These are phyloP conservation scores for Aphis gossypii DNA, from an alignment of 1,140 invertebrate genomes.

Conservation along the genomic window DNA sequence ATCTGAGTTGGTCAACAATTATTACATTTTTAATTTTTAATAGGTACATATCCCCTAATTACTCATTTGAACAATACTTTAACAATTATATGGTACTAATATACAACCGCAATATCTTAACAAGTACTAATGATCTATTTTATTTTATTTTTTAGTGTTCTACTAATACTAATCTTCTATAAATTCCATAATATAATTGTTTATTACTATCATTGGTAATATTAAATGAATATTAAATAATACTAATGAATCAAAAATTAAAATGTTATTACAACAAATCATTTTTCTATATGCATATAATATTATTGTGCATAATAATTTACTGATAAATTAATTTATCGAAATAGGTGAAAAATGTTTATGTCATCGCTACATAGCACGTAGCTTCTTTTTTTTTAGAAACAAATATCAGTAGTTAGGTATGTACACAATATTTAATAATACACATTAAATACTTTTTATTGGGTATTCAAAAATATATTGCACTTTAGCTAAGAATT, in stretches of 20 bases:
- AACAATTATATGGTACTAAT: neutral
- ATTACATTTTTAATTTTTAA: neutral
- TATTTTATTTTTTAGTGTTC: neutral
- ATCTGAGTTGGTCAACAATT: neutral
- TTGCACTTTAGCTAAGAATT: neutral
- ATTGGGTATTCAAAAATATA: neutral
- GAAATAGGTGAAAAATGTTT: neutral
- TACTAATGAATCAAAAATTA: neutral
- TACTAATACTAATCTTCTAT: neutral
- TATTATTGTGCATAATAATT: neutral
- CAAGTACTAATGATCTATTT: neutral
- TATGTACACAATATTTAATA: neutral
- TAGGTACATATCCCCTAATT: neutral
- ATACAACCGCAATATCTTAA: conserved; percentile 6
- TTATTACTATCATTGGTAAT: neutral
- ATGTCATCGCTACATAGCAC: neutral
- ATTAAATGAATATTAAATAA: neutral
- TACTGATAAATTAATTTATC: neutral
- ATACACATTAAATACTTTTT: neutral
- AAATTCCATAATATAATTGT: neutral
- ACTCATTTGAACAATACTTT: neutral
- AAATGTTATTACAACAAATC: neutral
- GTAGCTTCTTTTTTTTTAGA: neutral
- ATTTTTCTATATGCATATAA: neutral
- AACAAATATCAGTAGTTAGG: neutral